Evolutionary conservation across 1,140 invertebrate species (phyloP).

Genomic region (Drosophila repletoides): DNA sequence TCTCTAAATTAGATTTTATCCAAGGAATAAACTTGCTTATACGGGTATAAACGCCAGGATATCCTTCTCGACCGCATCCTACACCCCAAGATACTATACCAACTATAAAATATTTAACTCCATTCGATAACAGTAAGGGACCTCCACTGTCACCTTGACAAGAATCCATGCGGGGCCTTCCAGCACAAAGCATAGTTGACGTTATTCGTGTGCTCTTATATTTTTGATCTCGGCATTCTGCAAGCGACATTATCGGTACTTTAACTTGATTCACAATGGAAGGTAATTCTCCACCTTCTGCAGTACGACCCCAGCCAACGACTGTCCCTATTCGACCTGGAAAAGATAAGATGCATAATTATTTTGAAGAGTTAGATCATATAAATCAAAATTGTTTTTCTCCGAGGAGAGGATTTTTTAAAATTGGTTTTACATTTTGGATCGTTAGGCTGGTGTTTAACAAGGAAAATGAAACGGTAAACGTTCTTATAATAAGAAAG

Average conservation of each 20-base stretch:
- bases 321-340: slow-evolving; percentile 85
- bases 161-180: slow-evolving; percentile 90
- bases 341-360: slow-evolving; percentile 17
- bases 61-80: slow-evolving; percentile 87
- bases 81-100: slow-evolving; percentile 88
- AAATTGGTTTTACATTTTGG: too few species aligned
- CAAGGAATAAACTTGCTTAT: slow-evolving; percentile 82
- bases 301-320: slow-evolving; percentile 92
- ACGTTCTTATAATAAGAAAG: too few species aligned
- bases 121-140: slow-evolving; percentile 88
- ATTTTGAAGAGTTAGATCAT: too few species aligned
- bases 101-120: slow-evolving; percentile 89
- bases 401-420: too few species aligned
- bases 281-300: slow-evolving; percentile 91
- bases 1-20: slow-evolving; percentile 81
- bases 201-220: slow-evolving; percentile 91
- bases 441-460: too few species aligned
- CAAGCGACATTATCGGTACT: slow-evolving; percentile 91
- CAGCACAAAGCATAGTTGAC: slow-evolving; percentile 91
- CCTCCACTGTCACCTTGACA: slow-evolving; percentile 94
- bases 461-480: too few species aligned
- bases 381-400: too few species aligned
- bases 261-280: slow-evolving; percentile 91
- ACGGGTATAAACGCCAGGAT: slow-evolving; percentile 82
- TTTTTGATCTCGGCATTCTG: slow-evolving; percentile 91